Conservation (phyloP, 1,140 invertebrate species). For the Drosophila leontia region DNA sequence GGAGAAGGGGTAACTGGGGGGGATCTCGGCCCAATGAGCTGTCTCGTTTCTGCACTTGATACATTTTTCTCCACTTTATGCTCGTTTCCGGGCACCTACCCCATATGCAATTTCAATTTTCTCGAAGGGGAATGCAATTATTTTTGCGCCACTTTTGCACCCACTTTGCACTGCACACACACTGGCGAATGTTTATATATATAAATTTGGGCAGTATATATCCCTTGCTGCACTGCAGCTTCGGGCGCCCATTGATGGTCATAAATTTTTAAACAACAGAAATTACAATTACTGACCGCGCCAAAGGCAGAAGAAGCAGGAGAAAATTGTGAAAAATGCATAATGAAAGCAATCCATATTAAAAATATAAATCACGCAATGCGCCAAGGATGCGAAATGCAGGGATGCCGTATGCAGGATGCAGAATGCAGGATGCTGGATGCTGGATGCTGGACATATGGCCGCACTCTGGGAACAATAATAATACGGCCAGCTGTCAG, state of each 20-base stretch:
- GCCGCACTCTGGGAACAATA: slow-evolving; percentile 62
- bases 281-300: slow-evolving; percentile 73
- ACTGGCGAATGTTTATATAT: background rate
- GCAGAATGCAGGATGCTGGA: background rate
- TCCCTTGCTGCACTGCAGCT: slow-evolving; percentile 30
- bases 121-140: slow-evolving; percentile 68
- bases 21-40: slow-evolving; percentile 40
- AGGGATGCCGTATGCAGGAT: background rate
- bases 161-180: slow-evolving; percentile 47
- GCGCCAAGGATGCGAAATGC: slow-evolving; percentile 34
- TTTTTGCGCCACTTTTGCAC: slow-evolving; percentile 65
- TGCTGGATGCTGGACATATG: slow-evolving; percentile 34
- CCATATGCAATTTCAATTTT: slow-evolving; percentile 56
- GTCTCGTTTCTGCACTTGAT: slow-evolving; percentile 31
- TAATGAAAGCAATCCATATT: slow-evolving; percentile 81
- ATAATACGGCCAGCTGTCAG: slow-evolving; percentile 74
- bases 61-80: slow-evolving; percentile 29
- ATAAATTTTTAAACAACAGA: slow-evolving; percentile 83
- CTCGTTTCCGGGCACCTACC: slow-evolving; percentile 1
- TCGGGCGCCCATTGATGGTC: slow-evolving; percentile 69
- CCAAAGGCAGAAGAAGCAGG: slow-evolving; percentile 5
- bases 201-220: background rate
- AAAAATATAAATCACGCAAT: slow-evolving; percentile 76
- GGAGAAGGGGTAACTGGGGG: background rate
- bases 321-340: slow-evolving; percentile 73